Evolutionary conservation across 2,888 invertebrate genomes (phyloP), one percentile per base, ranked within the genome.

Genomic region (Synanthedon vespiformis): DNA sequence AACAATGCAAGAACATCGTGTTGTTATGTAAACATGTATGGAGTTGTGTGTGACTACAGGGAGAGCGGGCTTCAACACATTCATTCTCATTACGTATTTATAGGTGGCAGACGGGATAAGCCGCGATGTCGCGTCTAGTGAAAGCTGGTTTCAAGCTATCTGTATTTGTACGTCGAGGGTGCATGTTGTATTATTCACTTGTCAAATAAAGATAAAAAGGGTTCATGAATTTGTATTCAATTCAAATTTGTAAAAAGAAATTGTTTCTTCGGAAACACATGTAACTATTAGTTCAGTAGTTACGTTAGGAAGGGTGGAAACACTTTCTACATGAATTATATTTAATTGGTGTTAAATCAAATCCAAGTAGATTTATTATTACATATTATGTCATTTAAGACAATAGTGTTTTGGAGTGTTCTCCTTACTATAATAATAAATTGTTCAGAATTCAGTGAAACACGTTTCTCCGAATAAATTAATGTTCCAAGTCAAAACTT

Each of bases 161-260:
- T 34, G 44, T 44, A 14, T 14, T 44, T 44, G 44, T 44, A 44
- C 44, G n/a, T 12, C 6, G 44, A 59, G 58, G 64, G 60, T 61
- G 62, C 62, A 58, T 59, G 61, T 64, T 77, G 69, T 74, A 75
- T 77, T 76, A 78, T 77, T 74, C 70, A 65, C 64, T 62, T 62
- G 65, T 66, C 12, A 44, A 13, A 61, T 57, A 57, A 56, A 65
- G 68, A 70, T 68, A 70, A 70, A 69, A 44, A 69, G 63, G 67
- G 62, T 67, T 67, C 68, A 66, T 77, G 67, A 70, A 73, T 76
- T 76, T 75, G 72, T 73, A 72, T 76, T 77, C 73, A 73, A 74
- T 76, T 71, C 72, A 61, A 67, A 66, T 64, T 60, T 58, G 60
- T 58, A 59, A 63, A 63, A 48, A 40, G 44, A 14, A 13, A 44